phyloP scores from a whole-genome alignment of 1,140 invertebrate genomes.

The Leptinotarsa lineolata region DNA sequence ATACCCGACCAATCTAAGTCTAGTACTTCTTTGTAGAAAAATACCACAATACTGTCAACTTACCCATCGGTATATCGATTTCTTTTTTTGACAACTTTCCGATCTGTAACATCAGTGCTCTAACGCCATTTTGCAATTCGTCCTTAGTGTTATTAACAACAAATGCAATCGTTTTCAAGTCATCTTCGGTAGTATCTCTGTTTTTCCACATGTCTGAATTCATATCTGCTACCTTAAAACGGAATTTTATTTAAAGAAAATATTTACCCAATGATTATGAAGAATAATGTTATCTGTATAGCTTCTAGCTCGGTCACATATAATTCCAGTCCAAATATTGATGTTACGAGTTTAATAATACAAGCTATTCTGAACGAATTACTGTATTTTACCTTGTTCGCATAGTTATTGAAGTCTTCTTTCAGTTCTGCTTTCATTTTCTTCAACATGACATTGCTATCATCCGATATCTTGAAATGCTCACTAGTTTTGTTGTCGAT shows the following conservation, averaged over 20 bases:
- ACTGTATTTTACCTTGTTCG: conserved; percentile 38
- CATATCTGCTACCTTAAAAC: conserved; percentile 60
- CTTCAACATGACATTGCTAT: conserved; percentile 28
- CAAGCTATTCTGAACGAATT: not conserved
- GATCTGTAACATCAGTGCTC: conserved; percentile 55
- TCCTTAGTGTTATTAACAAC: conserved; percentile 60
- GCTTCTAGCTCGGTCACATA: too few species aligned
- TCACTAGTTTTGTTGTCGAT: conserved; percentile 27
- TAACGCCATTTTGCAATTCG: conserved; percentile 62
- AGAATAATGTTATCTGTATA: too few species aligned
- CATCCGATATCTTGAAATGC: conserved; percentile 18
- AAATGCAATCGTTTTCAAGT: conserved; percentile 58
- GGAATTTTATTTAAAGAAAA: too few species aligned
- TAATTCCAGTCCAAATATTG: not conserved
- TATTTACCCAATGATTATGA: not conserved
- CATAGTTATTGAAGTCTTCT: conserved; percentile 41
- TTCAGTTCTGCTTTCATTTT: conserved; percentile 37
- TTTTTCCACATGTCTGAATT: conserved; percentile 63
- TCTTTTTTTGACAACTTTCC: conserved; percentile 48
- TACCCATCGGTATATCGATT: not conserved
- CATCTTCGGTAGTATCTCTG: conserved; percentile 57
- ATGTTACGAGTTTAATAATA: not conserved
- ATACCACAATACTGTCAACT: not conserved
- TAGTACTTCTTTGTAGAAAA: too few species aligned
- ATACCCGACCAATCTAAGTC: too few species aligned